phyloP scores from a whole-genome alignment of 2,888 invertebrate genomes.

The Parnassius orleans region DNA sequence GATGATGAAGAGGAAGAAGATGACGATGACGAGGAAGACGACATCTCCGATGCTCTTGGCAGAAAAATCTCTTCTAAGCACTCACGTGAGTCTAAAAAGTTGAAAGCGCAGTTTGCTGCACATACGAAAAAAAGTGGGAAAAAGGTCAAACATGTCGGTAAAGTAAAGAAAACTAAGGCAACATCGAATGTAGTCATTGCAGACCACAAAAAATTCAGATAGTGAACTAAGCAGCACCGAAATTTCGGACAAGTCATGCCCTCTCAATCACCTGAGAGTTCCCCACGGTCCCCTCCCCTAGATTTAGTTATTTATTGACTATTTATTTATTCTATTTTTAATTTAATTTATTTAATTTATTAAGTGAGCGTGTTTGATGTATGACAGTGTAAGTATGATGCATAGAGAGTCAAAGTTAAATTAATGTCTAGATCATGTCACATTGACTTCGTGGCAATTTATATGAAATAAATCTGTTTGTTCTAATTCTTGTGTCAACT shows the following conservation, averaged over 20 bases:
- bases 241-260: conserved; percentile 56
- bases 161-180: conserved; percentile 79
- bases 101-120: conserved; percentile 67
- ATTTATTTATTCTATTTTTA: conserved; percentile 77
- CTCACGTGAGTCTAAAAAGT: conserved; percentile 93
- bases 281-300: conserved; percentile 72
- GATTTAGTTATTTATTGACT: conserved; percentile 80
- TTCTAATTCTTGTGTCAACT: conserved; percentile 72
- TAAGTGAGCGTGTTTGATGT: conserved; percentile 79
- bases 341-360: conserved; percentile 81
- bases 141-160: conserved; percentile 73
- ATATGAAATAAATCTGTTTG: conserved; percentile 81
- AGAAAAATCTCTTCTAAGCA: conserved; percentile 67
- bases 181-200: conserved; percentile 68
- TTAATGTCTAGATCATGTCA: conserved; percentile 82
- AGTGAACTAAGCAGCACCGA: conserved; percentile 60
- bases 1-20: conserved; percentile 86
- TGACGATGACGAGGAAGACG: conserved; percentile 84
- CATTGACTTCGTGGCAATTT: conserved; percentile 80
- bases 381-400: conserved; percentile 77
- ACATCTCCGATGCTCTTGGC: conserved; percentile 83
- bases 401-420: conserved; percentile 74
- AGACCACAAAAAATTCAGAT: conserved; percentile 81
- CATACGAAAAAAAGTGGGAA: conserved; percentile 73
- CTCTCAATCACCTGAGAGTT: conserved; percentile 73